Evolutionary conservation across 2,888 invertebrate species (phyloP), one percentile per base, ranked within the genome.

Genomic region (Spatulosminthurus flaviceps): DNA sequence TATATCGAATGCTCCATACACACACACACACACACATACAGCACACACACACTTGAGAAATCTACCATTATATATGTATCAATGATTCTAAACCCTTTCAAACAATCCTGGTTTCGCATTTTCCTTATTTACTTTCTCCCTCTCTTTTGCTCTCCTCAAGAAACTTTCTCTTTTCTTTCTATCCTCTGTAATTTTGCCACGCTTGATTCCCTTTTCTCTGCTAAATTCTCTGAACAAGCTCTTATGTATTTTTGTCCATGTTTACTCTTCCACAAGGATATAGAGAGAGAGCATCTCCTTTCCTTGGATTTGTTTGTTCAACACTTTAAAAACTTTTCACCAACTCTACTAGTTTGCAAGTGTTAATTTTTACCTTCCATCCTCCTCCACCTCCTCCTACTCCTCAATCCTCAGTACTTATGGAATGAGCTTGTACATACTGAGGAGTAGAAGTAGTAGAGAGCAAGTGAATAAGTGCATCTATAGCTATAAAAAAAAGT

Each of bases 261-360:
- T 51, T 51, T 51, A n/a, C 51, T 51, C 19, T 51, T 51, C 51
- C 51, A 51, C 5, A 51, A 13, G 7, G n/a, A n/a, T n/a, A n/a
- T n/a, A n/a, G n/a, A n/a, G n/a, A n/a, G n/a, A n/a, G 34, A 34
- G 34, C 34, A 34, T 51, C 9, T 51, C n/a, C n/a, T 51, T 51
- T 51, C 51, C n/a, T 51, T 51, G 51, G 51, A 51, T 51, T 51
- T 51, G 51, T 51, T 51, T 51, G 51, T 51, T 51, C 51, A 51
- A 51, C 51, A 51, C 51, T 51, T 51, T 19, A 9, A 51, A 51
- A 51, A n/a, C n/a, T 51, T 51, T 51, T n/a, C n/a, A 16, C 51
- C 5, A n/a, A n/a, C n/a, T n/a, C 9, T 19, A 51, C 4, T 13
- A 51, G 51, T 13, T 19, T 51, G 7, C 34, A n/a, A n/a, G 51